Percentiles rank a stretch among this genome's conserved stretches.
These are phyloP conservation scores for Xyliphius kryptos DNA, from an alignment of 2,113 vertebrate genomes.

Conservation along the genomic window DNA sequence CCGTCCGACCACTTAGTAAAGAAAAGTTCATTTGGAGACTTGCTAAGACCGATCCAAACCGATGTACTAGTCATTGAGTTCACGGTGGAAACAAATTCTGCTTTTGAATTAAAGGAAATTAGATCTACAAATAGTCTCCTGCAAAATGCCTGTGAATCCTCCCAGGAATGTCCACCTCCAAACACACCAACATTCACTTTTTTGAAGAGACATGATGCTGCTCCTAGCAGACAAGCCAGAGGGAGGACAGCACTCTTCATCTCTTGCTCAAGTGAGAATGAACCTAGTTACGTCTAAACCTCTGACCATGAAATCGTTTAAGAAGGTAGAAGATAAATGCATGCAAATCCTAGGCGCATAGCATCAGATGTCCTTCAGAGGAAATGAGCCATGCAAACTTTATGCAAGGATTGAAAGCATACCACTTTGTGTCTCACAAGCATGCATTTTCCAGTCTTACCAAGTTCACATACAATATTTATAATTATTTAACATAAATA, in stretches of 20 bases:
- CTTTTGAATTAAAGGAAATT: neutral
- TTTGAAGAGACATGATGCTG: neutral
- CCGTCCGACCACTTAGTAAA: constrained; percentile 6
- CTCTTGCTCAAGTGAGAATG: neutral
- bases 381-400: neutral
- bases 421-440: neutral
- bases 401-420: neutral
- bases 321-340: constrained; percentile 6
- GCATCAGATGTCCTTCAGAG: neutral
- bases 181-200: neutral
- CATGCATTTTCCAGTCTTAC: neutral
- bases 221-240: neutral
- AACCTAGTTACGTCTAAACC: neutral
- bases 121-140: neutral
- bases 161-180: neutral
- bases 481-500: neutral
- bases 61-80: neutral
- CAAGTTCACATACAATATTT: neutral
- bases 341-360: neutral
- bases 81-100: too few relatives aligned
- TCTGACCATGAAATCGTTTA: constrained; percentile 8
- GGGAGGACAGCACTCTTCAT: constrained; percentile 3
- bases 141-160: neutral
- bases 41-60: neutral
- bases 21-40: neutral